Percentiles rank a stretch among this genome's conserved stretches.
Evolutionary conservation across 2,888 invertebrate genomes (phyloP).

Genomic region (Archips crataeganus): DNA sequence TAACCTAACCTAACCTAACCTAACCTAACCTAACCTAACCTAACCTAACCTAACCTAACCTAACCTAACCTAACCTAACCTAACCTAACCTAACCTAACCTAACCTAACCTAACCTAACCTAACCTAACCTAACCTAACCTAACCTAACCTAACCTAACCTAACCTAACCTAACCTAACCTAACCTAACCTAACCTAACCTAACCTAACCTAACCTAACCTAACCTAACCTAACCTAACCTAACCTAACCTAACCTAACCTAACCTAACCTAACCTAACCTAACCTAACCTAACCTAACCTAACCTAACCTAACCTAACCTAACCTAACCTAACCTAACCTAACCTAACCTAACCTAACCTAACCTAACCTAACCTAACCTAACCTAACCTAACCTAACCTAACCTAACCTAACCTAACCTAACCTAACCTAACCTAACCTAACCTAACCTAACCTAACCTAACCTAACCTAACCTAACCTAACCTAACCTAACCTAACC

Average conservation of each 20-base stretch:
- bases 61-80: conserved; percentile 21
- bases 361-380: too few species aligned
- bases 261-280: conserved; percentile 39
- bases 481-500: conserved; percentile 19
- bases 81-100: conserved; percentile 21
- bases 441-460: conserved; percentile 19
- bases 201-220: conserved; percentile 28
- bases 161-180: conserved; percentile 40
- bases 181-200: conserved; percentile 33
- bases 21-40: conserved; percentile 33
- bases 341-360: too few species aligned
- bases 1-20: conserved; percentile 33
- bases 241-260: conserved; percentile 40
- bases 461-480: conserved; percentile 19
- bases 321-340: too few species aligned
- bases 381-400: too few species aligned
- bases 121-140: conserved; percentile 32
- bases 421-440: conserved; percentile 3
- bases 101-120: conserved; percentile 21
- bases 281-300: conserved; percentile 18
- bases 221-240: conserved; percentile 36
- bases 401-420: too few species aligned
- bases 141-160: conserved; percentile 40
- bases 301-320: conserved; percentile 33
- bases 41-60: conserved; percentile 24